Conservation (phyloP, 2,113 vertebrate species). For the Cyprinus carpio region DNA sequence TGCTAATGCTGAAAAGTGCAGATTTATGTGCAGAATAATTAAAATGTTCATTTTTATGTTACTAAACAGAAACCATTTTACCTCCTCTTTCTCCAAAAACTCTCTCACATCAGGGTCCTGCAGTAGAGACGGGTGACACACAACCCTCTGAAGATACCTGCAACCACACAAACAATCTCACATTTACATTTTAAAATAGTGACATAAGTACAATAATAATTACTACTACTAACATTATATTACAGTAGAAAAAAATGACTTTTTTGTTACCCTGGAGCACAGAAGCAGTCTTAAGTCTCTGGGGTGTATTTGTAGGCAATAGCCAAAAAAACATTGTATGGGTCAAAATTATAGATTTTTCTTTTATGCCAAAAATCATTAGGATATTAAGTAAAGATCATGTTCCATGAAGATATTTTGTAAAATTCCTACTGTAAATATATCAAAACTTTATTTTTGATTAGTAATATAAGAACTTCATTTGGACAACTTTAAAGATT, state of each 20-base stretch:
- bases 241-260: neutral
- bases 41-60: neutral
- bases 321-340: too few relatives aligned
- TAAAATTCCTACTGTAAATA: too few relatives aligned
- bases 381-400: too few relatives aligned
- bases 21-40: neutral
- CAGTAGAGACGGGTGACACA: constrained; percentile 89
- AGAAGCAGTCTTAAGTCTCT: too few relatives aligned
- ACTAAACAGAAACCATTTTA: constrained; percentile 55
- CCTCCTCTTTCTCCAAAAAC: constrained; percentile 97
- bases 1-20: neutral
- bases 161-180: neutral
- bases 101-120: constrained; percentile 95
- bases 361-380: too few relatives aligned
- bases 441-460: too few relatives aligned
- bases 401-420: too few relatives aligned
- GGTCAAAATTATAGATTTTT: too few relatives aligned
- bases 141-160: constrained; percentile 92
- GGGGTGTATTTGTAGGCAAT: too few relatives aligned
- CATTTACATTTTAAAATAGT: neutral
- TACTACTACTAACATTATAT: neutral
- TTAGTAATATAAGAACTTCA: too few relatives aligned
- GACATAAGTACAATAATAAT: neutral
- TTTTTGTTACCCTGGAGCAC: too few relatives aligned
- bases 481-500: too few relatives aligned